Conservation (phyloP, 2,797 vertebrate species). For the Pangasius macronema region DNA sequence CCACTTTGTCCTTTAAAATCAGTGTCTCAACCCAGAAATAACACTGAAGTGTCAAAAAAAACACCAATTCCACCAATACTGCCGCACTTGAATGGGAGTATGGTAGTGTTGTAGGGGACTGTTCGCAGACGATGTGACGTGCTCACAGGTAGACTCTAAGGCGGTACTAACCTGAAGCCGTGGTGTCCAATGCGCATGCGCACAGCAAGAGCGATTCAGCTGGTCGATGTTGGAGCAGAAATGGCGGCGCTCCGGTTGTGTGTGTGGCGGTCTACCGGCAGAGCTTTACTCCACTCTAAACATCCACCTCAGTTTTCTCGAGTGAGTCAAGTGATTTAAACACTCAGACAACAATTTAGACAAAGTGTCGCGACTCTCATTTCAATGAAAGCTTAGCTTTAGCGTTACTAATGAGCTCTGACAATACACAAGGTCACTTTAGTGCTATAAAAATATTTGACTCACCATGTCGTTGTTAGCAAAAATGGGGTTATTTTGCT, state of each 20-base stretch:
- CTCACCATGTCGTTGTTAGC: not conserved
- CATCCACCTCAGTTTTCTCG: slow-evolving; percentile 16
- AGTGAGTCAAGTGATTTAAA: slow-evolving; percentile 13
- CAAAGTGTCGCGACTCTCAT: slow-evolving; percentile 64
- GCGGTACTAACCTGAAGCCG: not conserved
- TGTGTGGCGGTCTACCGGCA: slow-evolving; percentile 17
- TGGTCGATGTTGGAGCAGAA: slow-evolving; percentile 16
- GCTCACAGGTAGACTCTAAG: too few species aligned
- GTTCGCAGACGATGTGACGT: too few species aligned
- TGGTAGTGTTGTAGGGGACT: too few species aligned
- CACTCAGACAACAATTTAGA: fast-evolving
- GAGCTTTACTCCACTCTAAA: slow-evolving; percentile 27
- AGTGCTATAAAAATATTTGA: not conserved
- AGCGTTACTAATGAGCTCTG: not conserved
- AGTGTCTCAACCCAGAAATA: not conserved
- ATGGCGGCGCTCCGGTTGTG: slow-evolving; percentile 43
- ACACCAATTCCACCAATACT: not conserved
- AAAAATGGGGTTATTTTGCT: not conserved
- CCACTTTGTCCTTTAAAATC: not conserved
- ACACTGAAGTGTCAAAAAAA: not conserved
- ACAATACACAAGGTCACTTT: slow-evolving; percentile 23
- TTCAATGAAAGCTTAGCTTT: slow-evolving; percentile 55
- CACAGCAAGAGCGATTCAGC: not conserved
- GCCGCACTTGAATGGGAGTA: too few species aligned
- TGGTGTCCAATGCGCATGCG: slow-evolving; percentile 3